Evolutionary conservation across 2,888 invertebrate species (phyloP).

Genomic region (Timandra comae): DNA sequence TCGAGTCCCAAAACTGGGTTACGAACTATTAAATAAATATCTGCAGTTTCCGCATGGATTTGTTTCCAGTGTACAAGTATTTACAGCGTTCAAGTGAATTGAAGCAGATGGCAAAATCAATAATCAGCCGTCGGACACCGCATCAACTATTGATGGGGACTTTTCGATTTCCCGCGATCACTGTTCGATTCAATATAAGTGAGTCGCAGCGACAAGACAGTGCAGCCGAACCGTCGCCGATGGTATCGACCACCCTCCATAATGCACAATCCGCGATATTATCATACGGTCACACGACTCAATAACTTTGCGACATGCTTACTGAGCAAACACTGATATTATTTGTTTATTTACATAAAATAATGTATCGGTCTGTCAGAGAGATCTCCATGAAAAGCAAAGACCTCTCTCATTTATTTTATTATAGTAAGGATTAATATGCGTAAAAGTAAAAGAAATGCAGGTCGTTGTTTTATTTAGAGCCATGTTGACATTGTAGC

Average conservation of each 20-base stretch:
- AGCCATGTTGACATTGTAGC: too few species aligned
- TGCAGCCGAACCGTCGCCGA: slow-evolving; percentile 9
- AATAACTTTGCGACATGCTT: too few species aligned
- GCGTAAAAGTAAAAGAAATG: too few species aligned
- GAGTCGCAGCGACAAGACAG: slow-evolving; percentile 9
- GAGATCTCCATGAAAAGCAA: too few species aligned
- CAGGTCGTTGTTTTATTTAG: too few species aligned
- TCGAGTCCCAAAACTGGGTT: slow-evolving; percentile 16
- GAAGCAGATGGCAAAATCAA: slow-evolving; percentile 43
- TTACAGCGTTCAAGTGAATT: slow-evolving; percentile 17
- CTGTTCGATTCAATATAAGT: slow-evolving; percentile 20
- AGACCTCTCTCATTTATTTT: too few species aligned
- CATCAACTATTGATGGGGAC: slow-evolving; percentile 37
- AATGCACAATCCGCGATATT: too few species aligned
- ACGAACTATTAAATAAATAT: slow-evolving; percentile 9
- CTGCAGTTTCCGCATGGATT: slow-evolving; percentile 4
- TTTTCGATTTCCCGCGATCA: slow-evolving; percentile 19
- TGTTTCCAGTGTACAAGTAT: slow-evolving; percentile 8
- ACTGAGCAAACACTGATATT: too few species aligned
- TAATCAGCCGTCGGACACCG: slow-evolving; percentile 34
- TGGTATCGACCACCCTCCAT: slow-evolving; percentile 3
- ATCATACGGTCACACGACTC: too few species aligned
- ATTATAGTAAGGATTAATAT: too few species aligned
- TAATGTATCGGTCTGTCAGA: too few species aligned
- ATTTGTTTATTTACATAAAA: too few species aligned